phyloP scores from a whole-genome alignment of 2,797 vertebrate genomes.

The Clamator glandarius region DNA sequence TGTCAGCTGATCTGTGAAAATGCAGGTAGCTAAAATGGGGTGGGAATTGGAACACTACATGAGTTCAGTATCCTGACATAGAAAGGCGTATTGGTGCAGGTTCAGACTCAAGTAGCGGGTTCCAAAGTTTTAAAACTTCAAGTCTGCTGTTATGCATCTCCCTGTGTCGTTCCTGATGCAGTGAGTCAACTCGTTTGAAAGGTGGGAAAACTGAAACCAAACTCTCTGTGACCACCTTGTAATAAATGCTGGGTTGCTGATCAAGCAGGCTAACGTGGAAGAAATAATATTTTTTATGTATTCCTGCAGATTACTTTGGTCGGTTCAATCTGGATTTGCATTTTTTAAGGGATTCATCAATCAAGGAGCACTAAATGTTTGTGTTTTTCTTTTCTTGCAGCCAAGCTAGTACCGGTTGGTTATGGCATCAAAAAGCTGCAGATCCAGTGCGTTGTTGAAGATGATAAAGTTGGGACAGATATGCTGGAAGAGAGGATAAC shows the following conservation, averaged over 20 bases:
- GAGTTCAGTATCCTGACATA: not conserved
- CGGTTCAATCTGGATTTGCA: not conserved
- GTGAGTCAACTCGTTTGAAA: not conserved
- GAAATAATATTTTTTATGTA: accelerated
- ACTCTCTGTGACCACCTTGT: not conserved
- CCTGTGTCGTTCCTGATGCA: not conserved
- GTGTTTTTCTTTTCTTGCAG: constrained; percentile 75
- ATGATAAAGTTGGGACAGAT: constrained; percentile 97
- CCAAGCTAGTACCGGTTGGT: constrained; percentile 93
- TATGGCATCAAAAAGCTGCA: constrained; percentile 99
- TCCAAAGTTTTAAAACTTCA: not conserved
- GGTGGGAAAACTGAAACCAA: not conserved
- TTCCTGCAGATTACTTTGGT: not conserved
- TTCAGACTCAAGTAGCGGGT: not conserved
- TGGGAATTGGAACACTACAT: accelerated
- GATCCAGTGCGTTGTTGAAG: constrained; percentile 95
- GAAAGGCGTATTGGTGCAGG: not conserved
- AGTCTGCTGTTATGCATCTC: not conserved
- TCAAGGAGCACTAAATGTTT: not conserved
- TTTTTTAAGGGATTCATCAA: not conserved
- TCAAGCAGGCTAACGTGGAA: not conserved
- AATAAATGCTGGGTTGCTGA: not conserved
- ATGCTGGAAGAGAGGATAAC: constrained; percentile 93
- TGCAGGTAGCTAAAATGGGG: accelerated
- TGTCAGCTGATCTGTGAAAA: not conserved